A percentile compares a stretch with the other conserved stretches of the same genome.
These are phyloP conservation scores for Sakesphorus luctuosus DNA, from an alignment of 2,113 vertebrate genomes.

Conservation along the genomic window DNA sequence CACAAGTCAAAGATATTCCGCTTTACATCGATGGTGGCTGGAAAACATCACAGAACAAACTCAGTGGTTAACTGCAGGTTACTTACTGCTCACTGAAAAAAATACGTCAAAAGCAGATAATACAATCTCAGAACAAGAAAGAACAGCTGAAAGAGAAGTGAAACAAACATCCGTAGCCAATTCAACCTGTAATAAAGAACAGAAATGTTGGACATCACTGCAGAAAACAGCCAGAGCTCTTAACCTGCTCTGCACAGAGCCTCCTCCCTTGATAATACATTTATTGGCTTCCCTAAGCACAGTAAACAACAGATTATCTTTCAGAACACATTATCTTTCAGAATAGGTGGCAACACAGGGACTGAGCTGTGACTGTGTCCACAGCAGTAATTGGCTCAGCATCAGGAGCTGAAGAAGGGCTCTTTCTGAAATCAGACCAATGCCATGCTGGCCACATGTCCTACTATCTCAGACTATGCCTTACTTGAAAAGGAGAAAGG, in stretches of 20 bases:
- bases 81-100: not conserved
- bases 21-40: slow-evolving; percentile 98
- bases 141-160: not conserved
- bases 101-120: not conserved
- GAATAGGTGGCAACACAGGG: not conserved
- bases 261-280: not conserved
- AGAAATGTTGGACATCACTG: not conserved
- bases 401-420: not conserved
- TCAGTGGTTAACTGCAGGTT: not conserved
- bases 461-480: not conserved
- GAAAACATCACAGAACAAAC: slow-evolving; percentile 50
- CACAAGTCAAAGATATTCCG: slow-evolving; percentile 98
- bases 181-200: not conserved
- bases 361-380: not conserved
- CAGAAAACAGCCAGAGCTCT: not conserved
- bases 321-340: not conserved
- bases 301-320: not conserved
- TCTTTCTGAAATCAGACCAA: not conserved
- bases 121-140: not conserved
- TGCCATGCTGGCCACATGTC: not conserved
- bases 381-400: not conserved
- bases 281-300: not conserved
- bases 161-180: not conserved
- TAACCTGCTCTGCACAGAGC: not conserved
- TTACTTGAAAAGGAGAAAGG: not conserved